Evolutionary conservation across 2,888 invertebrate genomes (phyloP).

Genomic region (Liodrosophila aerea): DNA sequence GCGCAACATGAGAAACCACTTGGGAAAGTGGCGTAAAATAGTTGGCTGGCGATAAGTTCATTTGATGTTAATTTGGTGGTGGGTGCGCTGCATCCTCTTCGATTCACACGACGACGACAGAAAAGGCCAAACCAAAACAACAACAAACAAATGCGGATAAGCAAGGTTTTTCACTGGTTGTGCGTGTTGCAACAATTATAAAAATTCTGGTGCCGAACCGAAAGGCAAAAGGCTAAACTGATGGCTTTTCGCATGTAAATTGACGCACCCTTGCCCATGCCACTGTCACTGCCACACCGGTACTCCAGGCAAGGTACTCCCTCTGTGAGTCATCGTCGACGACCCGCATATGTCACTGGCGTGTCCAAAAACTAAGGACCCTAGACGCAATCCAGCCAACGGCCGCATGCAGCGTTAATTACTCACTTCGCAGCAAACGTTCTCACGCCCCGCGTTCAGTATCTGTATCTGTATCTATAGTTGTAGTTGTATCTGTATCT

Average conservation of each 20-base stretch:
- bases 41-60: slow-evolving; percentile 72
- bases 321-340: slow-evolving; percentile 46
- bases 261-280: slow-evolving; percentile 60
- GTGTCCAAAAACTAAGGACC: slow-evolving; percentile 59
- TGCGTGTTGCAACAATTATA: slow-evolving; percentile 76
- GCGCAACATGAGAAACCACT: slow-evolving; percentile 74
- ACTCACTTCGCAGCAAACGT: slow-evolving; percentile 58
- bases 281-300: slow-evolving; percentile 27
- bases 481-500: slow-evolving; percentile 31
- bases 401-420: slow-evolving; percentile 74
- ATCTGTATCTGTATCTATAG: slow-evolving; percentile 33
- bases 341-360: slow-evolving; percentile 72
- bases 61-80: slow-evolving; percentile 71
- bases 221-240: slow-evolving; percentile 12
- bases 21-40: slow-evolving; percentile 75
- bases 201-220: slow-evolving; percentile 44
- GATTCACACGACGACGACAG: slow-evolving; percentile 66
- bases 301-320: neutral
- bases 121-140: slow-evolving; percentile 63
- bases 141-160: slow-evolving; percentile 55
- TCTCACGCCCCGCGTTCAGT: slow-evolving; percentile 53
- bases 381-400: slow-evolving; percentile 52
- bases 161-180: slow-evolving; percentile 38
- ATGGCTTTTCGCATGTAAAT: slow-evolving; percentile 62
- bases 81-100: slow-evolving; percentile 48